phyloP scores from a whole-genome alignment of 2,113 vertebrate species.

The Vimba vimba region DNA sequence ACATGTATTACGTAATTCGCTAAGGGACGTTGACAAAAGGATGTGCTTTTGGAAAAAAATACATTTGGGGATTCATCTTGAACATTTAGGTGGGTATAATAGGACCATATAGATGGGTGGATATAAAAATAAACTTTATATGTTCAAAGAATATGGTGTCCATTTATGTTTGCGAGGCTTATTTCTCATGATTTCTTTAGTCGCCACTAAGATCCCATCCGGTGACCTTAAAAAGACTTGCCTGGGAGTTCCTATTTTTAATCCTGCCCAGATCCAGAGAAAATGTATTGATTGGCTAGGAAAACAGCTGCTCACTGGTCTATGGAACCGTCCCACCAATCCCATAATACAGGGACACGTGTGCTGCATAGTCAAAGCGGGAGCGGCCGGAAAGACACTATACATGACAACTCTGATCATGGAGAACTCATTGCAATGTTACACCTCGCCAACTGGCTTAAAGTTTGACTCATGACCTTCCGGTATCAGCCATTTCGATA shows the following conservation, averaged over 20 bases:
- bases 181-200: slow-evolving; percentile 46
- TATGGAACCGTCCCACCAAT: not conserved
- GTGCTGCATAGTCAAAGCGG: slow-evolving; percentile 23
- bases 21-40: not conserved
- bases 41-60: not conserved
- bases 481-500: not conserved
- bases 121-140: not conserved
- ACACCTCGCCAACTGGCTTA: slow-evolving; percentile 39
- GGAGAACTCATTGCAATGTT: slow-evolving; percentile 34
- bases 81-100: not conserved
- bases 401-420: not conserved
- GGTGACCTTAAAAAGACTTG: slow-evolving; percentile 75
- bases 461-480: slow-evolving; percentile 6
- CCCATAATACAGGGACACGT: not conserved
- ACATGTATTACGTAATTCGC: not conserved
- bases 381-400: not conserved
- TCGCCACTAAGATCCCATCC: slow-evolving; percentile 19
- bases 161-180: not conserved
- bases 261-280: slow-evolving; percentile 32
- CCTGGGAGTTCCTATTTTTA: slow-evolving; percentile 73
- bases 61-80: not conserved
- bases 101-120: not conserved
- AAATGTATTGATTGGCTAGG: slow-evolving; percentile 49
- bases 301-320: slow-evolving; percentile 30
- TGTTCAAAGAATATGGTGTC: not conserved